Evolutionary conservation across 2,113 vertebrate species (phyloP).

Genomic region (Calyptommatus sinebrachiatus): DNA sequence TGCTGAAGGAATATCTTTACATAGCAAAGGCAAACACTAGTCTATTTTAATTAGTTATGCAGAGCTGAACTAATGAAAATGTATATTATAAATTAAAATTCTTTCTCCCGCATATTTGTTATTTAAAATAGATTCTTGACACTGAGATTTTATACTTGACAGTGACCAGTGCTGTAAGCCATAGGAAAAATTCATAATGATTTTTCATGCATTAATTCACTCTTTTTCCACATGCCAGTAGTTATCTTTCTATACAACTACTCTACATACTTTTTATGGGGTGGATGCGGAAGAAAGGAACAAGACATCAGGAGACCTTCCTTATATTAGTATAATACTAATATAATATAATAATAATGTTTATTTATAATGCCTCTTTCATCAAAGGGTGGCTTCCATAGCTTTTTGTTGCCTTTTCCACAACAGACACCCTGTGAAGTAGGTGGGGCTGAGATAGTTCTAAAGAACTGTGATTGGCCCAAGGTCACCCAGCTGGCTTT

Average conservation of each 20-base stretch:
- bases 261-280: slow-evolving; percentile 14
- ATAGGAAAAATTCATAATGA: not conserved
- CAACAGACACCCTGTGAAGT: no score
- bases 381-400: no score
- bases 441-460: no score
- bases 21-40: slow-evolving; percentile 57
- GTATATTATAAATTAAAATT: slow-evolving; percentile 51
- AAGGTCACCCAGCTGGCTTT: no score
- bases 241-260: slow-evolving; percentile 14
- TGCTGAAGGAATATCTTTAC: slow-evolving; percentile 51
- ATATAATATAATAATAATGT: no score
- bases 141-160: slow-evolving; percentile 27
- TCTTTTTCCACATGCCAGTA: slow-evolving; percentile 20
- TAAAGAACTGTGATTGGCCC: no score
- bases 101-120: slow-evolving; percentile 46
- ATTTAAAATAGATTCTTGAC: slow-evolving; percentile 33
- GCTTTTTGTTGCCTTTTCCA: no score
- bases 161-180: not conserved
- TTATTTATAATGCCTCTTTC: no score
- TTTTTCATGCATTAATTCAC: slow-evolving; percentile 29
- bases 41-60: slow-evolving; percentile 61
- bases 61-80: slow-evolving; percentile 47
- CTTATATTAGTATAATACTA: not conserved
- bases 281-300: not conserved
- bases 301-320: not conserved